Conservation (phyloP, 2,797 vertebrate species). For the Gambusia yucatana region DNA sequence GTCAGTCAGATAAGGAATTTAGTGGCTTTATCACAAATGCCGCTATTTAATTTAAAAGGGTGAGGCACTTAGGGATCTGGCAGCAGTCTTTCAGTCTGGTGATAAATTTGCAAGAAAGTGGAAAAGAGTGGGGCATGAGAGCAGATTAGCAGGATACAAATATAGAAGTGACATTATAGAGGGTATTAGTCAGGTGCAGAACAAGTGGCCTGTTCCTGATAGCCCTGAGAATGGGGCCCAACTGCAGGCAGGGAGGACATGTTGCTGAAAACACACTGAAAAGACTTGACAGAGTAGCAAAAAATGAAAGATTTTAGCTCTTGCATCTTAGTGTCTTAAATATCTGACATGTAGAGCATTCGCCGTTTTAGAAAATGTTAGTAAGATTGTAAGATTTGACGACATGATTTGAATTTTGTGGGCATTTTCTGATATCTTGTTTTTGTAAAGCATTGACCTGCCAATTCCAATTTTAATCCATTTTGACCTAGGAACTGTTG, state of each 20-base stretch:
- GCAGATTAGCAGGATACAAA: constrained; percentile 87
- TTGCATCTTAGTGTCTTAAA: constrained; percentile 30
- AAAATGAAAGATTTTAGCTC: constrained; percentile 47
- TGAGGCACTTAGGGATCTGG: constrained; percentile 90
- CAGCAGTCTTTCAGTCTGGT: constrained; percentile 88
- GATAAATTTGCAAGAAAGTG: constrained; percentile 93
- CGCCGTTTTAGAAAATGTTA: background rate
- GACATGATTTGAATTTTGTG: background rate
- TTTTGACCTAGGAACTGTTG: background rate
- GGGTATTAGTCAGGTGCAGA: constrained; percentile 86
- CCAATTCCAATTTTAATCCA: background rate
- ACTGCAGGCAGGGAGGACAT: constrained; percentile 52
- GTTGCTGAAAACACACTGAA: constrained; percentile 47
- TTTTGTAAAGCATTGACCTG: background rate
- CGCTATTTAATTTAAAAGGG: constrained; percentile 98
- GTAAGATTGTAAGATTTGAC: background rate
- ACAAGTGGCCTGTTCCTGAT: constrained; percentile 82
- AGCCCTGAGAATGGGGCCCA: constrained; percentile 66
- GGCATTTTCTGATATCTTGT: background rate
- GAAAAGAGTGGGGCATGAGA: constrained; percentile 81
- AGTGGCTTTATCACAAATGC: constrained; percentile 99
- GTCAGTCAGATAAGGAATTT: constrained; percentile 97
- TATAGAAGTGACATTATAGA: constrained; percentile 86
- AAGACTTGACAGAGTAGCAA: constrained; percentile 43
- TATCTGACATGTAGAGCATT: constrained; percentile 1